Evolutionary conservation across 2,797 vertebrate species (phyloP).

Genomic region (Streptopelia turtur): DNA sequence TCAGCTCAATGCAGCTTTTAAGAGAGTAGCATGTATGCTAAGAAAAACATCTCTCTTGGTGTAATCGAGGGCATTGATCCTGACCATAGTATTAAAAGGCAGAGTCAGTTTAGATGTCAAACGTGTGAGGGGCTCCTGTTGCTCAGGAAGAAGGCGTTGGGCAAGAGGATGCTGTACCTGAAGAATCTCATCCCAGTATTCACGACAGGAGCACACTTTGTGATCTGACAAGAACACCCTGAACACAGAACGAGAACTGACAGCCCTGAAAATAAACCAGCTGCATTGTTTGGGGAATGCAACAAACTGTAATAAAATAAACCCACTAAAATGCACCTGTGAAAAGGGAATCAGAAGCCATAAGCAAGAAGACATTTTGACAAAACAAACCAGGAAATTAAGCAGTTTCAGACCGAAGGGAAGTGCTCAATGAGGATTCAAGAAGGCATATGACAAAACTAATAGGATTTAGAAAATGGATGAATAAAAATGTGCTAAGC

Average conservation of each 20-base stretch:
- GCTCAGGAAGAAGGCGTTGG: not conserved
- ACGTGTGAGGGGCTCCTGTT: not conserved
- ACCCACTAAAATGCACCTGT: not conserved
- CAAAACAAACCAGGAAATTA: not conserved
- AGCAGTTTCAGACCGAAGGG: not conserved
- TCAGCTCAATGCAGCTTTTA: not conserved
- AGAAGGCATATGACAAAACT: not conserved
- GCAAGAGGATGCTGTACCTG: not conserved
- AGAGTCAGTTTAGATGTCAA: not conserved
- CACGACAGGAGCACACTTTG: not conserved
- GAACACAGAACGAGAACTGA: not conserved
- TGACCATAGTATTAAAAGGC: not conserved
- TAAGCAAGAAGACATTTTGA: not conserved
- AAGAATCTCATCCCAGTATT: not conserved
- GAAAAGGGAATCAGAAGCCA: not conserved
- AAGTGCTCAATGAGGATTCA: not conserved
- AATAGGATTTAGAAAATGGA: not conserved
- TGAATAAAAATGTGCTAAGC: not conserved
- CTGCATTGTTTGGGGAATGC: not conserved
- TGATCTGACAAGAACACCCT: not conserved
- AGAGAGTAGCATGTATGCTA: not conserved
- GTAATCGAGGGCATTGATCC: not conserved
- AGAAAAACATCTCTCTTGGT: not conserved
- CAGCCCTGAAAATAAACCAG: not conserved
- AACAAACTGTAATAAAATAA: not conserved